Conservation (phyloP, 1,140 invertebrate genomes). For the Bombus consobrinus region DNA sequence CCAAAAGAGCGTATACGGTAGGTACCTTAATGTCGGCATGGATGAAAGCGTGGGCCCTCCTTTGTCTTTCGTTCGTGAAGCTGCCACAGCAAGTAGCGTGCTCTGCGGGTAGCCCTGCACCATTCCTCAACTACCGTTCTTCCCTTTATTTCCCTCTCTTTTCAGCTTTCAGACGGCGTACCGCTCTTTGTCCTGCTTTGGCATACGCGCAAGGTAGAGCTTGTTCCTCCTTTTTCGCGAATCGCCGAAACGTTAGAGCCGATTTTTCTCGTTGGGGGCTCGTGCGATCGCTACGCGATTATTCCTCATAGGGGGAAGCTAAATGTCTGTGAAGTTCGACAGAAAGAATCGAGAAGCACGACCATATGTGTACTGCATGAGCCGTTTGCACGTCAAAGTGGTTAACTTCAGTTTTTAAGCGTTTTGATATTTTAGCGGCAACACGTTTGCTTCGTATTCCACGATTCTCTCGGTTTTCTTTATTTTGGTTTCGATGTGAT, state of each 20-base stretch:
- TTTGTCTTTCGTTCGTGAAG: constrained; percentile 71
- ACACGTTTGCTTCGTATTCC: too few species aligned
- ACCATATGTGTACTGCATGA: not conserved
- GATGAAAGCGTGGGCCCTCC: constrained; percentile 75
- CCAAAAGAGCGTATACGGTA: constrained; percentile 71
- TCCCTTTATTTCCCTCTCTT: constrained; percentile 6
- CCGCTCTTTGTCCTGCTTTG: not conserved
- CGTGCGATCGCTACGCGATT: too few species aligned
- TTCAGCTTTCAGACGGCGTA: not conserved
- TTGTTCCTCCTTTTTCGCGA: not conserved
- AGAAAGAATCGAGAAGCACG: not conserved
- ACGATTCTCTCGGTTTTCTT: too few species aligned
- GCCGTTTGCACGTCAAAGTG: too few species aligned
- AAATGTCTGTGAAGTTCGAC: not conserved
- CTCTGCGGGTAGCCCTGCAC: constrained; percentile 68
- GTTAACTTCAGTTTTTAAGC: too few species aligned
- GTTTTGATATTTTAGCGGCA: too few species aligned
- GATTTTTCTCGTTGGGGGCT: not conserved
- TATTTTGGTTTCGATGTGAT: too few species aligned
- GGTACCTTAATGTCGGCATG: constrained; percentile 78
- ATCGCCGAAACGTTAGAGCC: not conserved
- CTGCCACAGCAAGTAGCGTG: constrained; percentile 70
- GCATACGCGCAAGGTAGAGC: not conserved
- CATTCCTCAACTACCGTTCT: constrained; percentile 49
- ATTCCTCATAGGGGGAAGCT: not conserved